Conservation (phyloP, 2,797 vertebrate genomes). For the Schizothorax lantsangensis region DNA sequence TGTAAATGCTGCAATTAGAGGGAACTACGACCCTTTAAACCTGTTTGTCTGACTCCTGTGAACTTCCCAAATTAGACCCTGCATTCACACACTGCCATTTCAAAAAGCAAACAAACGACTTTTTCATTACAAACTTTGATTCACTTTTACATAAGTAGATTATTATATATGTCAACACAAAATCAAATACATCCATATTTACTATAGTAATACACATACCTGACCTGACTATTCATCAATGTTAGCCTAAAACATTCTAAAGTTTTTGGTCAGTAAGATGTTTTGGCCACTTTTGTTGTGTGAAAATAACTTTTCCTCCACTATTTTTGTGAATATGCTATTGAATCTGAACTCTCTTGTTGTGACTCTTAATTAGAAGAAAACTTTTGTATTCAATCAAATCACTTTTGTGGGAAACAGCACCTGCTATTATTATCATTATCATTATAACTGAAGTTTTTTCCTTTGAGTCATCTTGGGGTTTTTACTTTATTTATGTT, state of each 20-base stretch:
- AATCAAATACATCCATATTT: not conserved
- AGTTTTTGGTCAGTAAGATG: not conserved
- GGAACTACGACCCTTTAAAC: slow-evolving; percentile 24
- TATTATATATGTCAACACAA: not conserved
- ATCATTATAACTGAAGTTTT: not conserved
- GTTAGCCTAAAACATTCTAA: too few species aligned
- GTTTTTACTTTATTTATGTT: not conserved
- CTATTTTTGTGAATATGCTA: not conserved
- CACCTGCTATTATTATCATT: not conserved
- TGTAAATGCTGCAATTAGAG: slow-evolving; percentile 34
- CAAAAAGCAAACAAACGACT: not conserved
- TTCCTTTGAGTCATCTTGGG: not conserved
- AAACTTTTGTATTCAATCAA: not conserved
- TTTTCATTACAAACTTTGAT: not conserved
- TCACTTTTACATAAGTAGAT: not conserved
- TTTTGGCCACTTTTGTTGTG: not conserved
- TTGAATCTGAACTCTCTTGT: not conserved
- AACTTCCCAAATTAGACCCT: slow-evolving; percentile 17
- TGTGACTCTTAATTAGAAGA: not conserved
- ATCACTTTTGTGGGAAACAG: not conserved
- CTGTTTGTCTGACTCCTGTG: slow-evolving; percentile 16
- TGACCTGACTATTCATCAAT: not conserved
- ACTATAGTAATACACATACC: not conserved
- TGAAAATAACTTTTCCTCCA: not conserved
- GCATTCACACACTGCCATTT: not conserved